These are phyloP conservation scores for Sinohyriopsis cumingii DNA, from an alignment of 2,888 invertebrate genomes.

Conservation along the genomic window DNA sequence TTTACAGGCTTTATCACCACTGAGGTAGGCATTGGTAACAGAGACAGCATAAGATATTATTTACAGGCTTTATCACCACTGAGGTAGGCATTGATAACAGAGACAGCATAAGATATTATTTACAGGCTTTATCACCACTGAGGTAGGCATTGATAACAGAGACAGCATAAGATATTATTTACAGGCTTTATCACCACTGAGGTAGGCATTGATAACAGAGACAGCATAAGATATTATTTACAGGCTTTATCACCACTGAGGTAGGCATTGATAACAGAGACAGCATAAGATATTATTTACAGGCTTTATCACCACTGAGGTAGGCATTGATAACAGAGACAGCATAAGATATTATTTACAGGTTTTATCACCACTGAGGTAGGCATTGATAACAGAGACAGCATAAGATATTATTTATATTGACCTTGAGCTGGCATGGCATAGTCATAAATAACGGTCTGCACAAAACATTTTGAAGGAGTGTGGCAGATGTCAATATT, in stretches of 20 bases:
- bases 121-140: constrained; percentile 78
- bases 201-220: constrained; percentile 29
- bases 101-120: not conserved
- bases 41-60: not conserved
- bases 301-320: constrained; percentile 75
- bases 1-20: constrained; percentile 78
- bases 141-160: constrained; percentile 33
- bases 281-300: constrained; percentile 74
- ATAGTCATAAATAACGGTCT: not conserved
- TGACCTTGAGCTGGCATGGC: not conserved
- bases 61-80: constrained; percentile 78
- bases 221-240: constrained; percentile 69
- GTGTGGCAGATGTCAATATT: too few species aligned
- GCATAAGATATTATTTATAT: not conserved
- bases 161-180: constrained; percentile 26
- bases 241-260: constrained; percentile 76
- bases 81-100: constrained; percentile 34
- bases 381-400: constrained; percentile 1
- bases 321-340: constrained; percentile 14
- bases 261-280: constrained; percentile 24
- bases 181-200: constrained; percentile 77
- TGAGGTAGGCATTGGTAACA: constrained; percentile 35
- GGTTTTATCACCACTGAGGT: constrained; percentile 75
- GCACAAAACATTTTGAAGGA: not conserved
- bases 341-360: constrained; percentile 74